Evolutionary conservation across 1,140 invertebrate genomes (phyloP).

Genomic region (Carposina sasakii): DNA sequence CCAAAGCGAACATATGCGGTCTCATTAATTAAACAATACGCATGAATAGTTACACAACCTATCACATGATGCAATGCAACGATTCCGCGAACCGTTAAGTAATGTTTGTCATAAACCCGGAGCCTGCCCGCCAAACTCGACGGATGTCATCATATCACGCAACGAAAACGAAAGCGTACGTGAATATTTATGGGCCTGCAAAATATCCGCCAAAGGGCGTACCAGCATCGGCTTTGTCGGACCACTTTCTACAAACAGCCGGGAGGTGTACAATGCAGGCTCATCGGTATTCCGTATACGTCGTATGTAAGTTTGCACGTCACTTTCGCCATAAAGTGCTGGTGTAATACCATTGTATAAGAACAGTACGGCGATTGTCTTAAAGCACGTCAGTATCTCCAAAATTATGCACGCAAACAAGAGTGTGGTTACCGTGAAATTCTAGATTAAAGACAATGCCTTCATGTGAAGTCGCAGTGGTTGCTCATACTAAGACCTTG

Average conservation of each 20-base stretch:
- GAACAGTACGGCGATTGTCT: too few species aligned
- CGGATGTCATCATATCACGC: conserved; percentile 34
- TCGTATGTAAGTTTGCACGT: conserved; percentile 34
- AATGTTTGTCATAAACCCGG: conserved; percentile 43
- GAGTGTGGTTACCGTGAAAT: too few species aligned
- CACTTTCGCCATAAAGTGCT: conserved; percentile 52
- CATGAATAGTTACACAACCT: conserved; percentile 43
- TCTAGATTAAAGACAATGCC: too few species aligned
- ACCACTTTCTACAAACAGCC: conserved; percentile 59
- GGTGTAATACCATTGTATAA: too few species aligned
- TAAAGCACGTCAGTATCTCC: too few species aligned
- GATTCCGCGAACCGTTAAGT: conserved; percentile 46
- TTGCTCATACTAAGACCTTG: too few species aligned
- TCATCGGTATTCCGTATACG: conserved; percentile 61
- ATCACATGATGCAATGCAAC: conserved; percentile 36
- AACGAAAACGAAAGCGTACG: conserved; percentile 62
- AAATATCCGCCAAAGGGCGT: conserved; percentile 67
- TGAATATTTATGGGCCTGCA: conserved; percentile 59
- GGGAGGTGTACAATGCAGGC: conserved; percentile 42
- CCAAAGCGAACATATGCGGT: too few species aligned
- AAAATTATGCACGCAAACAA: too few species aligned
- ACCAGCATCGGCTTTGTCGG: conserved; percentile 45
- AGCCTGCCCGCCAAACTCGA: conserved; percentile 13
- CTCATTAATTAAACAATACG: too few species aligned
- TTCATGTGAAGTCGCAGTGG: too few species aligned